Evolutionary conservation across 2,797 vertebrate species (phyloP).

Genomic region (Catamblyrhynchus diadema): DNA sequence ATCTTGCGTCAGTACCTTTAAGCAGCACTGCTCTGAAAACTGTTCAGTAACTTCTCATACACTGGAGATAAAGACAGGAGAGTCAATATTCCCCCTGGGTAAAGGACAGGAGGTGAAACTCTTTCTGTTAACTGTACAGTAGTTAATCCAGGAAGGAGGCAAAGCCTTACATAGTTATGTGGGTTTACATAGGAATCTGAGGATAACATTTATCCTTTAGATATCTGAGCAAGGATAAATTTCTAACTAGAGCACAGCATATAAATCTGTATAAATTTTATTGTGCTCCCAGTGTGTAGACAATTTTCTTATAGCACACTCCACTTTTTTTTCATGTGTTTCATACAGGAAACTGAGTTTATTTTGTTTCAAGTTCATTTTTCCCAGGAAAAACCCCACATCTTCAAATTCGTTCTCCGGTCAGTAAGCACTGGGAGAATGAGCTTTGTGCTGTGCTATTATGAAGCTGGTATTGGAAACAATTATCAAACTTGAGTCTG

Average conservation of each 20-base stretch:
- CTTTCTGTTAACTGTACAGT: constrained; percentile 18
- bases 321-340: not conserved
- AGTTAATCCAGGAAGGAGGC: constrained; percentile 58
- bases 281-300: constrained; percentile 8
- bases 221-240: constrained; percentile 36
- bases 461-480: not conserved
- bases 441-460: not conserved
- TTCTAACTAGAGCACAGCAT: not conserved
- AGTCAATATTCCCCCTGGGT: not conserved
- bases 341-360: constrained; percentile 36
- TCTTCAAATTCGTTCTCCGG: constrained; percentile 29
- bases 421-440: not conserved
- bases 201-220: constrained; percentile 67
- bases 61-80: constrained; percentile 41
- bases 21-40: not conserved
- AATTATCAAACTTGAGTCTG: not conserved
- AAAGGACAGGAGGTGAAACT: not conserved
- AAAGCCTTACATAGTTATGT: constrained; percentile 64
- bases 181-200: constrained; percentile 54
- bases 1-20: not conserved
- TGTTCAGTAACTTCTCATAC: constrained; percentile 19
- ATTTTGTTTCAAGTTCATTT: not conserved
- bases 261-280: constrained; percentile 14
- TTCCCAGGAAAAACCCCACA: constrained; percentile 30
- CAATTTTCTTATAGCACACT: constrained; percentile 13